Evolutionary conservation across 2,888 invertebrate genomes (phyloP), one percentile per base, ranked within the genome.

Genomic region (Ametastegia equiseti): DNA sequence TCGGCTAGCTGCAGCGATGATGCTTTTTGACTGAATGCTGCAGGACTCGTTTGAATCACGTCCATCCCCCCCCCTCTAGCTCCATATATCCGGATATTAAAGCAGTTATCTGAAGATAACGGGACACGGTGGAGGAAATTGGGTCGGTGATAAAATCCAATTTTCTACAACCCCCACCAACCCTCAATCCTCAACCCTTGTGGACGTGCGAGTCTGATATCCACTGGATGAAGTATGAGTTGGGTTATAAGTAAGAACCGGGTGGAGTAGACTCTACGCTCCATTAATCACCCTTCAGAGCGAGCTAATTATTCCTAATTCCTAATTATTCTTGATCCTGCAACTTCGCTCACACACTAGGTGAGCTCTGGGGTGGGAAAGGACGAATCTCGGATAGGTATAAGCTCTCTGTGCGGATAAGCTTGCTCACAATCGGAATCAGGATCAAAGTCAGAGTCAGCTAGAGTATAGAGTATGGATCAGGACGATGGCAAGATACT

Each of bases 71-170:
- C 30, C 47, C 30, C n/a, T n/a, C 0, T 54, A n/a, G n/a, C 19
- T 19, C 65, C 65, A 39, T 39, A 67, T 67, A 67, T 67, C 65
- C 71, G 71, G 71, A 71, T 71, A 71, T 71, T 71, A 71, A 71
- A 71, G 71, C 71, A 71, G 71, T 71, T 47, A 71, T 71, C 71
- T 71, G 42, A 47, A 71, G 71, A 71, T 71, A 71, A 71, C 71
- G 71, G 71, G 15, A 47, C 27, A 71, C 27, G 27, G 71, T 30
- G 15, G 45, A 71, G 71, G 47, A 71, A 71, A 71, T 45, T 71
- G 71, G 71, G 71, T 42, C 47, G 71, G 71, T 71, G 71, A 71
- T 71, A 71, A 71, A 71, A 71, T 71, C 71, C 71, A 71, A 71
- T 71, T 71, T 71, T 71, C 45, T 30, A 47, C 45, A 71, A 45